Evolutionary conservation across 2,888 invertebrate species (phyloP).

Genomic region (Pristionchus mayeri): DNA sequence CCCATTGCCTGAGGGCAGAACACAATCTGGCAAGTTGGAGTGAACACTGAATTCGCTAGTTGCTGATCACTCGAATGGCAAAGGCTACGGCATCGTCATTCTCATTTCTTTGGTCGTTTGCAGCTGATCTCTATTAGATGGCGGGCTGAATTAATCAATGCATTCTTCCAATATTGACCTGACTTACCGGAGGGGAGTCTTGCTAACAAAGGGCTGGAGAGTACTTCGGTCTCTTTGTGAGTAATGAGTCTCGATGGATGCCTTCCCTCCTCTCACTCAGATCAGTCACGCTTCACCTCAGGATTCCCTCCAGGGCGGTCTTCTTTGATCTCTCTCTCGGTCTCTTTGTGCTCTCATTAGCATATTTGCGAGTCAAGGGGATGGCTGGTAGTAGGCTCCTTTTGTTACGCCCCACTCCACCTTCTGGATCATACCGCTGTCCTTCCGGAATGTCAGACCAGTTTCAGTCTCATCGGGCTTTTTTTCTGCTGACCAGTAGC

Average conservation of each 20-base stretch:
- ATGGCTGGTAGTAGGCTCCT: neutral
- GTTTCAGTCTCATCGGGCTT: no score
- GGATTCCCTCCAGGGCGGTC: neutral
- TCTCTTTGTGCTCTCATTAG: neutral
- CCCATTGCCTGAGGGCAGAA: neutral
- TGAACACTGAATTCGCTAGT: no score
- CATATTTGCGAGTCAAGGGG: neutral
- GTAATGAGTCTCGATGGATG: neutral
- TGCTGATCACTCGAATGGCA: no score
- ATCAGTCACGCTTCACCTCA: conserved; percentile 4
- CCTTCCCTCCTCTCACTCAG: neutral
- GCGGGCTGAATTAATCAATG: no score
- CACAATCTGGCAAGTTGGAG: neutral
- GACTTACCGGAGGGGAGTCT: no score
- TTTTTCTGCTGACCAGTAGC: no score
- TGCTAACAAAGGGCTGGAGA: no score
- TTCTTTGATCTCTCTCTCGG: conserved; percentile 10
- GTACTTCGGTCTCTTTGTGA: neutral
- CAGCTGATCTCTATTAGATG: no score
- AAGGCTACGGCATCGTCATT: no score
- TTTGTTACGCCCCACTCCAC: neutral
- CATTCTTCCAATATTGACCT: no score
- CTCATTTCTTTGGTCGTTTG: no score
- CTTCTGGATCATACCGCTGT: neutral
- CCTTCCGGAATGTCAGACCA: no score